Conservation (phyloP, 2,113 vertebrate genomes). For the Piaya cayana region DNA sequence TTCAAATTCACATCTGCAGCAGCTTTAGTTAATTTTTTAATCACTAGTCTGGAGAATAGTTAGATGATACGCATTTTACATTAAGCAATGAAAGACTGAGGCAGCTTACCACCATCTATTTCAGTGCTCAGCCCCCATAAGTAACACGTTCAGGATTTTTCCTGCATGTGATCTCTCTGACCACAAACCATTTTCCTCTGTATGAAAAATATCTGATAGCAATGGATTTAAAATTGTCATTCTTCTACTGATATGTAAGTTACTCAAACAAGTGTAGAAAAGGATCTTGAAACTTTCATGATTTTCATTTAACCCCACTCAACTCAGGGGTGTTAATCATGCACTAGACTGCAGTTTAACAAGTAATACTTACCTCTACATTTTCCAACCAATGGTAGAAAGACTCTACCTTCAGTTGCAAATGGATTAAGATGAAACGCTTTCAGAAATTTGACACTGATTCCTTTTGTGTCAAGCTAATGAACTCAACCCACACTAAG, state of each 20-base stretch:
- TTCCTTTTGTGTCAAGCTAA: conserved; percentile 27
- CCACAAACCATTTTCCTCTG: not conserved
- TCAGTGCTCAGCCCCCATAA: not conserved
- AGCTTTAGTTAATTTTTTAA: conserved; percentile 43
- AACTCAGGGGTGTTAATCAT: conserved; percentile 25
- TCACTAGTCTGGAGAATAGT: not conserved
- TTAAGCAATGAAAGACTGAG: not conserved
- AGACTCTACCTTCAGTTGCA: not conserved
- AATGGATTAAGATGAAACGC: not conserved
- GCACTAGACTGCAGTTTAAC: not conserved
- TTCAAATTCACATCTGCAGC: not conserved
- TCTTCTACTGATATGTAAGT: not conserved
- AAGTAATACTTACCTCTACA: not conserved
- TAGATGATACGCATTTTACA: not conserved
- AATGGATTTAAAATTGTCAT: not conserved
- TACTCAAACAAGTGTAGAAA: not conserved
- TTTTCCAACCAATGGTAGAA: not conserved
- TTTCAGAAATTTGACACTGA: not conserved
- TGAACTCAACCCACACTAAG: conserved; percentile 4
- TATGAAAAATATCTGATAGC: not conserved
- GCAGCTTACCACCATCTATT: not conserved
- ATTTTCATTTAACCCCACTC: conserved; percentile 3
- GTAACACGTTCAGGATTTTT: not conserved
- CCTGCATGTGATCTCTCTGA: not conserved
- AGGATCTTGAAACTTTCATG: not conserved